Evolutionary conservation across 35 echinoderm and acorn worm species (phyloP).

Genomic region (Heliocidaris erythrogramma): DNA sequence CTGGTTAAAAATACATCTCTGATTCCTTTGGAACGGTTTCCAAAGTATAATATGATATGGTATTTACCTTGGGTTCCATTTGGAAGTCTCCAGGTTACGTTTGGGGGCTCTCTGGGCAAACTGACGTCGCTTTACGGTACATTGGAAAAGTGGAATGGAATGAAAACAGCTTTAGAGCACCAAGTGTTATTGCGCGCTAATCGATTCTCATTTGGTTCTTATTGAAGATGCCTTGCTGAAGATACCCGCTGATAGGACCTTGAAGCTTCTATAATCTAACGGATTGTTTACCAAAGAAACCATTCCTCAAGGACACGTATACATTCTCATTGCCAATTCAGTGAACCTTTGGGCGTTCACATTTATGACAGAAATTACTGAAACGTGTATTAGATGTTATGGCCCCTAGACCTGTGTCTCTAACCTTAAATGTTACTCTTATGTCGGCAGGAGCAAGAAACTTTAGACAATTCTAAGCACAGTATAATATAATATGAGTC

Average conservation of each 20-base stretch:
- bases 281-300: not conserved
- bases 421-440: not conserved
- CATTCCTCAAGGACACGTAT: not conserved
- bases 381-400: not conserved
- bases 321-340: not conserved
- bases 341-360: not conserved
- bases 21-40: not conserved
- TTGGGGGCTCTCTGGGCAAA: not conserved
- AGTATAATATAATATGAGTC: too few species aligned
- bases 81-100: not conserved
- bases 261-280: not conserved
- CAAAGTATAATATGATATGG: not conserved
- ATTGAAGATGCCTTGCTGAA: not conserved
- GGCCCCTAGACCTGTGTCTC: not conserved
- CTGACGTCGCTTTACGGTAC: not conserved
- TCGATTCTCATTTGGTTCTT: not conserved
- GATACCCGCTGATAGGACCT: not conserved
- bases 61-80: not conserved
- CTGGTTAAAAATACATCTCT: not conserved
- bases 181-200: slow-evolving; percentile 8
- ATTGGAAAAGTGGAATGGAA: not conserved
- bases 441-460: not conserved
- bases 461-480: too few species aligned
- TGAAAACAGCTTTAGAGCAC: not conserved
- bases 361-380: not conserved